Evolutionary conservation across 2,113 vertebrate species (phyloP), one percentile per base, ranked within the genome.

Genomic region (Pseudorectes ferrugineus): DNA sequence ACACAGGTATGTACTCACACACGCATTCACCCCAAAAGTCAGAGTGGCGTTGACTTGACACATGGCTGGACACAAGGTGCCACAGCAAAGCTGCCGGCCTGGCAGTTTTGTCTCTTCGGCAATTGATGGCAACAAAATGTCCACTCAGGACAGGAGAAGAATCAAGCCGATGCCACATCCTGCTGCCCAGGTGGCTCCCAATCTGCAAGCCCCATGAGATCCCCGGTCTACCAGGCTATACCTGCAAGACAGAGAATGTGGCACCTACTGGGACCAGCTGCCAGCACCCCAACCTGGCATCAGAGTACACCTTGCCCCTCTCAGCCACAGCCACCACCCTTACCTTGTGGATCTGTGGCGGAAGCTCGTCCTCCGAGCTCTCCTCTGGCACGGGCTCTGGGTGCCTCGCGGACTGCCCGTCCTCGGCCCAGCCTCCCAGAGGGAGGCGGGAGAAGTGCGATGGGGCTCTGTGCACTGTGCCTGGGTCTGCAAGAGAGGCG

Each of bases 351-450:
- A 99, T 98, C 88, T 99, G 98, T 15, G 99, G 99, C 12, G 99
- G 99, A 81, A 99, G 97, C 88, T 99, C 99, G 5, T 99, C 99
- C 81, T 99, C 99, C 0, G 98, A 99, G 76, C 98, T 98, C 97
- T 99, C 99, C 97, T 99, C 99, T 6, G 98, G 99, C 63, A 99
- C 98, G 0, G 99, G 97, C 78, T 98, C 99, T 10, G 99, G 99
- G 74, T 98, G 98, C 85, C 98, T 97, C 1, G 96, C 97, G 15
- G 97, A 91, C 92, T 98, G 98, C 54, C 97, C 97, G 0, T 99
- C 98, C 93, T 99, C 99, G 21, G 98, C 98, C 99, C 99, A 99
- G 9, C 99, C 99, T 61, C 99, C 99, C 93, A 99, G 98, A 13
- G 99, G 99, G 89, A 99, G 97, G 35, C 98, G 98, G 20, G 98